Base-by-base conservation (phyloP, 2,797 vertebrate genomes). In the Crenichthys baileyi region DNA sequence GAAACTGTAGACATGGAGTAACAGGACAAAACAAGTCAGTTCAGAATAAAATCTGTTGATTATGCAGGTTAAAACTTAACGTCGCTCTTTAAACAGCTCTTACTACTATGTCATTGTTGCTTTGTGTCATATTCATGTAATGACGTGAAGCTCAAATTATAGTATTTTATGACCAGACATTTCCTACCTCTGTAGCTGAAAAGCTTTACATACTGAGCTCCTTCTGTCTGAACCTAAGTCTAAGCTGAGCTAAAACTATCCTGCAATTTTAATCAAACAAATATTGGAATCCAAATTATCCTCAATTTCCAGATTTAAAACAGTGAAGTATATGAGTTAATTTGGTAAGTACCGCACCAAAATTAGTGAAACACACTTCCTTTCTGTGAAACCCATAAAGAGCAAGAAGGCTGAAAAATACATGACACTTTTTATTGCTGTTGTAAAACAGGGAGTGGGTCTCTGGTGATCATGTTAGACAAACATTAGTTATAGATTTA, bases 401-500 rank as follows among this genome's bases (percentile, higher is more conserved):
- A 83, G 85, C 36, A 36, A 36, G 36, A 36, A 0, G 65, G 39
- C 78, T 73, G 75, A 88, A 82, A 76, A 67, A 80, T 90, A 87
- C 82, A 80, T 77, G 3, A 84, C 65, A 78, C 41, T 68, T 84
- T 94, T 96, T 94, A 95, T 87, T 87, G 86, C 87, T 24, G 41
- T 77, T 80, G 91, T 95, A 95, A 96, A 92, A 85, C 39, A 93
- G 90, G 95, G 95, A 88, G 93, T 93, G 82, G 91, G 71, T 80
- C 65, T 84, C 76, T 81, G 72, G 48, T 84, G 83, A 84, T 51
- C 85, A 81, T 39, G 77, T 44, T 85, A 87, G 94, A 94, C 94
- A 95, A 93, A 90, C 75, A 95, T 95, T 95, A 93, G 29, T 79
- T 70, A 56, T 70, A 55, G 80, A 74, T 71, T 71, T 68, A 56